Evolutionary conservation across 1,140 invertebrate genomes (phyloP), one percentile per base, ranked within the genome.

Genomic region (Spodoptera litura): DNA sequence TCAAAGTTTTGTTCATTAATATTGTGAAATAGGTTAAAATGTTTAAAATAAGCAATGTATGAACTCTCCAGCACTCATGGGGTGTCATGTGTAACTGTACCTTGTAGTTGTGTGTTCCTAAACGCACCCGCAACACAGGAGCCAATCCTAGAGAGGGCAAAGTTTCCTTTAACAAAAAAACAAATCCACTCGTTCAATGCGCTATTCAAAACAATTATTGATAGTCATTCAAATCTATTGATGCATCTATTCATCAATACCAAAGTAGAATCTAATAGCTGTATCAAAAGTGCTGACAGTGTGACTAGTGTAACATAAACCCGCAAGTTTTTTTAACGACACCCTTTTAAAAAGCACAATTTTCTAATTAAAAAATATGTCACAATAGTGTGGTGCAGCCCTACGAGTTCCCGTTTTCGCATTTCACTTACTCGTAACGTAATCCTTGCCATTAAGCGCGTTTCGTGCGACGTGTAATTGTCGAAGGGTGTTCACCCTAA

Each of bases 401-500:
- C 83, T 85, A 79, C 27, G 20, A 73, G 58, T 73, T 73, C 61
- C 81, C 81, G 72, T 61, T 85, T 79, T 79, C 79, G 72, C 83
- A 83, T 88, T 90, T 89, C 86, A 88, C 85, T 90, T 87, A 87
- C 81, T 76, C 80, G 81, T 86, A 87, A 87, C 83, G 83, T 85
- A 88, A 90, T 91, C 87, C 86, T 82, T 74, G 78, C 89, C 89
- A 91, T 92, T 92, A 92, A 83, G 62, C 84, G 68, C 84, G 78
- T 86, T 82, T 78, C 80, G 83, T 81, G 64, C 81, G 79, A 78
- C 85, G 76, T 74, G 85, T 91, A 91, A 93, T 93, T 92, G 88
- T 86, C 81, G 87, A 80, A 91, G 91, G 91, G 91, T 89, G 87
- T 83, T 78, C 83, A 80, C 87, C 89, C 85, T 88, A 88, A 90